Evolutionary conservation across 2,113 vertebrate genomes (phyloP).

Genomic region (Stomatorhinus ivindoensis): DNA sequence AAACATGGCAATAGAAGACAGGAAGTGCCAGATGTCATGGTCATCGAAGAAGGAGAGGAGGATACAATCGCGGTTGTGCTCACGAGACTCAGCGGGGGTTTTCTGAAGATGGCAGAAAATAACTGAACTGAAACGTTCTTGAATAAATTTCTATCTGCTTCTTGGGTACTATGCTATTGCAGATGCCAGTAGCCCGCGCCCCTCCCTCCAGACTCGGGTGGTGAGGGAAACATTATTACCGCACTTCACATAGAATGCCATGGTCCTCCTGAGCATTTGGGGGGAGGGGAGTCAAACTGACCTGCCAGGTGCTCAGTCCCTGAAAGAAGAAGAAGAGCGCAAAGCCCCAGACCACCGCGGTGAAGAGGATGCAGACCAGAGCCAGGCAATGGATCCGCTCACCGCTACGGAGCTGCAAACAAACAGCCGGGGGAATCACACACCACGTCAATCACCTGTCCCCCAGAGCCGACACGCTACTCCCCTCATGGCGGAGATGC

Average conservation of each 20-base stretch:
- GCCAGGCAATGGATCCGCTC: constrained; percentile 82
- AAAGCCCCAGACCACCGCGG: constrained; percentile 89
- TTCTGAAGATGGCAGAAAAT: constrained; percentile 58
- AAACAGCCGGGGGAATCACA: constrained; percentile 19
- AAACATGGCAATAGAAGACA: constrained; percentile 97
- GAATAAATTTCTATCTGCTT: not conserved
- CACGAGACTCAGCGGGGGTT: constrained; percentile 90
- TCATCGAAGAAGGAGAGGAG: constrained; percentile 91
- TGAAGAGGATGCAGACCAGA: constrained; percentile 81
- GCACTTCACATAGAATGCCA: not conserved
- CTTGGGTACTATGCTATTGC: not conserved
- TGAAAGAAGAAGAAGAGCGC: constrained; percentile 98
- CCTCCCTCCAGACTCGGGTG: not conserved
- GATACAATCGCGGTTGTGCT: constrained; percentile 93
- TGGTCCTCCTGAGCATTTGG: not conserved
- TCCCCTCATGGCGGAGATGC: not conserved
- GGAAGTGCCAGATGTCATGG: constrained; percentile 97
- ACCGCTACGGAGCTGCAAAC: constrained; percentile 62
- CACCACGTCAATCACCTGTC: not conserved
- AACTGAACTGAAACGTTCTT: not conserved
- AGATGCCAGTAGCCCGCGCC: not conserved
- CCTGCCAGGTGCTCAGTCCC: constrained; percentile 98
- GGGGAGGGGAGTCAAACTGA: constrained; percentile 40
- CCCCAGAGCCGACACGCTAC: not conserved
- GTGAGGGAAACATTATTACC: not conserved